A percentile compares a stretch with the other conserved stretches of the same genome.
phyloP scores from a whole-genome alignment of 2,797 vertebrate species.

The Coregonus ussuriensis region DNA sequence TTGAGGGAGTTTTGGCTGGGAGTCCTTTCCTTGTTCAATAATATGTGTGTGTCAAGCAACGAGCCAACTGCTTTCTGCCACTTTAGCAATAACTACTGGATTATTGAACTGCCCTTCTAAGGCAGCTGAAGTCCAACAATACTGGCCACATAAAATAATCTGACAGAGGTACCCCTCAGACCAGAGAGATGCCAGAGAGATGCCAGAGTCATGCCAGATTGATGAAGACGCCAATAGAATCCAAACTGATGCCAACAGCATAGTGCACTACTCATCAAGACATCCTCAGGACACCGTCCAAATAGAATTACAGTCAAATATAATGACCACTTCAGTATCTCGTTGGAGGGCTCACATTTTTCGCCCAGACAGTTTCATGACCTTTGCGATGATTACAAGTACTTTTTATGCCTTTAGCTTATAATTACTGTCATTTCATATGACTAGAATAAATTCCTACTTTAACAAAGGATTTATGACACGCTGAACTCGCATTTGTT shows the following conservation, averaged over 20 bases:
- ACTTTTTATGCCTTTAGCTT: neutral
- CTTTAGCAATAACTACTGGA: constrained; percentile 70
- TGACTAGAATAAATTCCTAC: neutral
- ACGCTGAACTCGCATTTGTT: neutral
- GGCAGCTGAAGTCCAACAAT: constrained; percentile 49
- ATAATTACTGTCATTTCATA: neutral
- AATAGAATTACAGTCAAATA: neutral
- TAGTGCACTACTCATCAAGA: constrained; percentile 32
- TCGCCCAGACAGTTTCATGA: neutral
- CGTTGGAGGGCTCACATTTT: neutral
- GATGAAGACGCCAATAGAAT: constrained; percentile 6
- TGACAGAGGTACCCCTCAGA: constrained; percentile 30
- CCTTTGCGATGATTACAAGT: neutral
- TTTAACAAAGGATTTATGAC: neutral
- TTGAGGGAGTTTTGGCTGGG: constrained; percentile 45
- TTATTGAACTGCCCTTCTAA: constrained; percentile 68
- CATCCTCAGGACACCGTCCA: constrained; percentile 20
- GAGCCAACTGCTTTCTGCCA: constrained; percentile 59
- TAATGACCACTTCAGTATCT: neutral
- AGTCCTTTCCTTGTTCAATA: constrained; percentile 52
- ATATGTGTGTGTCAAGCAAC: constrained; percentile 46
- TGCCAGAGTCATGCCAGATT: constrained; percentile 10
- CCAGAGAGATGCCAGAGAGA: too few species aligned
- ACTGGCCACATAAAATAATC: neutral
- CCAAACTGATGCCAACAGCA: constrained; percentile 13